A percentile compares a stretch with the other conserved stretches of the same genome.
phyloP scores from a whole-genome alignment of 2,113 vertebrate genomes.

The Tachuris rubrigastra region DNA sequence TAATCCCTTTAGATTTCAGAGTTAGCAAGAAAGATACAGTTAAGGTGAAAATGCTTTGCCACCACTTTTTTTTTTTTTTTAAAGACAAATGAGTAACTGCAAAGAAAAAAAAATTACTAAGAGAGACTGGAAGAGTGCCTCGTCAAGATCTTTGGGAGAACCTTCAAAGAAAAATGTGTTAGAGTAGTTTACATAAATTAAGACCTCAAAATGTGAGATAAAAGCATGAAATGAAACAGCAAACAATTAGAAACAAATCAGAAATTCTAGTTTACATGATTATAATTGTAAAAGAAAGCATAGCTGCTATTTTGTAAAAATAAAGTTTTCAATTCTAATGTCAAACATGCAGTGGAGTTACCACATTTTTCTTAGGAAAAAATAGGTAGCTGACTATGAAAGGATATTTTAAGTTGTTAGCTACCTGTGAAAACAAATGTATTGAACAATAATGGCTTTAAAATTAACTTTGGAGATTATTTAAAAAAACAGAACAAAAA shows the following conservation, averaged over 20 bases:
- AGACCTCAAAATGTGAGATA: slow-evolving; percentile 77
- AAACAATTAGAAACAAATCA: slow-evolving; percentile 76
- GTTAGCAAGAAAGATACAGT: slow-evolving; percentile 75
- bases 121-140: slow-evolving; percentile 81
- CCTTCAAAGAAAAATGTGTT: slow-evolving; percentile 87
- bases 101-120: slow-evolving; percentile 84
- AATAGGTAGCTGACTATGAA: slow-evolving; percentile 68
- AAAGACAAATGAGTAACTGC: slow-evolving; percentile 84
- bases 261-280: slow-evolving; percentile 47
- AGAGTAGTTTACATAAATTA: slow-evolving; percentile 82
- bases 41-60: slow-evolving; percentile 65
- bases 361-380: slow-evolving; percentile 72
- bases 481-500: slow-evolving; percentile 59
- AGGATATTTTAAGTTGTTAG: slow-evolving; percentile 38
- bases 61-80: slow-evolving; percentile 32
- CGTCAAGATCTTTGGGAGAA: slow-evolving; percentile 85
- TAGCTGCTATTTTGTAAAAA: slow-evolving; percentile 53
- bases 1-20: slow-evolving; percentile 74
- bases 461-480: slow-evolving; percentile 56
- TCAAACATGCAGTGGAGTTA: slow-evolving; percentile 65
- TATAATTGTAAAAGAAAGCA: slow-evolving; percentile 67
- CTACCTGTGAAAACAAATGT: slow-evolving; percentile 65
- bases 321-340: slow-evolving; percentile 56
- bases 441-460: slow-evolving; percentile 39
- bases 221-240: slow-evolving; percentile 81